These are phyloP conservation scores for Phylloscopus trochiloides DNA, from an alignment of 2,113 vertebrate genomes.

Conservation along the genomic window DNA sequence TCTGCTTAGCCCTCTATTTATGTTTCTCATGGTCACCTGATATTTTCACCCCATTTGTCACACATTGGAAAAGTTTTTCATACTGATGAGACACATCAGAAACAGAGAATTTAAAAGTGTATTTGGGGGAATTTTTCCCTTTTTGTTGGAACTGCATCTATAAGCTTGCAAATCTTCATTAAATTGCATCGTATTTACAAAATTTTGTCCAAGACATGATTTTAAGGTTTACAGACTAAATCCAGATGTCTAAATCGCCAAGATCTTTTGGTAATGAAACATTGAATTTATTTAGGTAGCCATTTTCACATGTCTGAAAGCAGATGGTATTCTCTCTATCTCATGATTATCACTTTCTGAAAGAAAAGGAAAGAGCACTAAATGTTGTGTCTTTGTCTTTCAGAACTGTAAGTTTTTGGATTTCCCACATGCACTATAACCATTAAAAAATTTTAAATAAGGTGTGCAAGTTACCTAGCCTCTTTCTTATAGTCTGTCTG, in stretches of 20 bases:
- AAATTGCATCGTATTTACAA: background rate
- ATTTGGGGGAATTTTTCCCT: background rate
- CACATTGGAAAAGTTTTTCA: background rate
- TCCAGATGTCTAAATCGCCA: background rate
- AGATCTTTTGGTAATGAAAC: background rate
- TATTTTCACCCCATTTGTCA: background rate
- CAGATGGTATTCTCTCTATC: background rate
- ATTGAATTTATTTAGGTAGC: background rate
- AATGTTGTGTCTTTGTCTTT: background rate
- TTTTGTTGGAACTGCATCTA: background rate
- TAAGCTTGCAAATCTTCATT: background rate
- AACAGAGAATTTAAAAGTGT: background rate
- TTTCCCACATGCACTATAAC: background rate
- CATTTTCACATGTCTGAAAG: background rate
- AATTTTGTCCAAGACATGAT: background rate
- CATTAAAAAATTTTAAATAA: background rate
- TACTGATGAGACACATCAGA: background rate
- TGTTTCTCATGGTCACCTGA: background rate
- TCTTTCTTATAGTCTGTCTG: background rate
- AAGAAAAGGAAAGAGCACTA: background rate
- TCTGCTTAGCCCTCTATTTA: background rate
- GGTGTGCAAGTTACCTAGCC: background rate
- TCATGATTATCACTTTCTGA: background rate
- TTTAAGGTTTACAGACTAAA: background rate
- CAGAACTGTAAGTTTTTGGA: background rate